A percentile compares a stretch with the other conserved stretches of the same genome.
Conservation (phyloP, 2,113 vertebrate genomes). For the Petrocephalus microphthalmus region DNA sequence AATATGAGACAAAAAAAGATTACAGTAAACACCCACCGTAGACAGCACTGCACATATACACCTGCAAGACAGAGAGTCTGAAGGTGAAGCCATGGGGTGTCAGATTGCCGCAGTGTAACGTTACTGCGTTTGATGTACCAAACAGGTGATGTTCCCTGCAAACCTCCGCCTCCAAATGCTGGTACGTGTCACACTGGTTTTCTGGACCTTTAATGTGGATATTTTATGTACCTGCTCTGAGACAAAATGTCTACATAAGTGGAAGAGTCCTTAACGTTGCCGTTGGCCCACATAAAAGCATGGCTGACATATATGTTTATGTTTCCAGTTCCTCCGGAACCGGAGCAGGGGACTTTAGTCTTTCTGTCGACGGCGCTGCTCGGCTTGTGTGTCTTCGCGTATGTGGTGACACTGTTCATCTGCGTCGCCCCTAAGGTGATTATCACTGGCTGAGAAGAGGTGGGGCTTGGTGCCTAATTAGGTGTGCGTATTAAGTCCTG, state of each 20-base stretch:
- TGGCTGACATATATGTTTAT: background rate
- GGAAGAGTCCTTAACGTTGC: background rate
- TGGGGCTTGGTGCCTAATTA: background rate
- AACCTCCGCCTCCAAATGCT: background rate
- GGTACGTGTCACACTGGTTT: background rate
- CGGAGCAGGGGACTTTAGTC: background rate
- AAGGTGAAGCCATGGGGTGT: background rate
- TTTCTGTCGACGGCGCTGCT: background rate
- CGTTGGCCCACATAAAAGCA: background rate
- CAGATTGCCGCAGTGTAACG: background rate
- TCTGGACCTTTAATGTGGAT: background rate
- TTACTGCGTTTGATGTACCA: background rate
- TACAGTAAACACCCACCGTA: background rate
- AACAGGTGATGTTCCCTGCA: background rate
- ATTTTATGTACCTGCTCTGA: background rate
- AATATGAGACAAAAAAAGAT: background rate
- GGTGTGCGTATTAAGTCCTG: background rate
- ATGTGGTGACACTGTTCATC: background rate
- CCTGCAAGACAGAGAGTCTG: background rate
- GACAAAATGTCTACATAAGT: background rate
- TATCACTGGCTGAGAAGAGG: background rate
- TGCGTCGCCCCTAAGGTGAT: background rate
- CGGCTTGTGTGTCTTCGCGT: background rate
- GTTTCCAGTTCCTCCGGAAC: background rate
- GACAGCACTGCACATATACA: background rate